phyloP scores from a whole-genome alignment of 2,888 invertebrate genomes.

The Cylloceria caligata region DNA sequence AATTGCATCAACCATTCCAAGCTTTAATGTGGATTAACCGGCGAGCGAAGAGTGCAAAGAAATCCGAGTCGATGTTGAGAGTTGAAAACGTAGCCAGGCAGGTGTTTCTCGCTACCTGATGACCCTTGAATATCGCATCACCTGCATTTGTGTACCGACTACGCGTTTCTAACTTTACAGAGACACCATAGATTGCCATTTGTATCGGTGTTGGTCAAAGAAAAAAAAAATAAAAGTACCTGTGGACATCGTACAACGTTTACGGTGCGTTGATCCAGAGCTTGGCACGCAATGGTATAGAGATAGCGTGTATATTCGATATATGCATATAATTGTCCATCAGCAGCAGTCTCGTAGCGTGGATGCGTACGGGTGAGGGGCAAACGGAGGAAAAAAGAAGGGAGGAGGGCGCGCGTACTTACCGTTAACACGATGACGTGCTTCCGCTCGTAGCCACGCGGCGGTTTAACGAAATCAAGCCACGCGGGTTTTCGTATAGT shows the following conservation, averaged over 20 bases:
- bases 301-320: neutral
- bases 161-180: neutral
- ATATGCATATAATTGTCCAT: slow-evolving; percentile 21
- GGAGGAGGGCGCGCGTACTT: slow-evolving; percentile 38
- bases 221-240: slow-evolving; percentile 5
- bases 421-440: slow-evolving; percentile 58
- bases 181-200: neutral
- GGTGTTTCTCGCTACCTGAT: slow-evolving; percentile 40
- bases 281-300: slow-evolving; percentile 16
- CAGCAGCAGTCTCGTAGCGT: slow-evolving; percentile 4
- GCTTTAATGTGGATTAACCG: neutral
- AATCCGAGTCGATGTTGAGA: neutral
- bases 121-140: slow-evolving; percentile 19
- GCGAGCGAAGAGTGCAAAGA: neutral
- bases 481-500: slow-evolving; percentile 45
- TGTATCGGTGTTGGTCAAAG: neutral
- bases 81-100: slow-evolving; percentile 15
- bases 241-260: neutral
- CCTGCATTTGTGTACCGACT: neutral
- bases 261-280: slow-evolving; percentile 4
- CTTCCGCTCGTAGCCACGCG: slow-evolving; percentile 55
- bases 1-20: neutral
- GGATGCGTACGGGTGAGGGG: slow-evolving; percentile 22
- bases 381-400: neutral
- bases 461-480: slow-evolving; percentile 55